Base-by-base conservation (phyloP, 2,888 invertebrate genomes). In the Agriopis aurantiaria region DNA sequence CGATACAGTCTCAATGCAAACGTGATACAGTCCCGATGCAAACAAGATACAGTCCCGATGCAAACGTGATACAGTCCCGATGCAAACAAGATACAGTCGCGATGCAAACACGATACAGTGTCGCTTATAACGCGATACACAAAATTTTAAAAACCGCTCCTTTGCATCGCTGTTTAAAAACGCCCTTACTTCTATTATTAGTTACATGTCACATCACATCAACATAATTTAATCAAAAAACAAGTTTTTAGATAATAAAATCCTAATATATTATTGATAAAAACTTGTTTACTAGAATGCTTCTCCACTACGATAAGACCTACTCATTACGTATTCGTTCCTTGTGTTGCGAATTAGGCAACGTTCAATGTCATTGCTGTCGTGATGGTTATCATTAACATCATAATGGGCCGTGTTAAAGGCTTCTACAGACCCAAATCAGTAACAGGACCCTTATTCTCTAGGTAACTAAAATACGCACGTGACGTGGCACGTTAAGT, bases 351-450 rank as follows among this genome's bases (percentile, higher is more conserved):
- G 59, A 70, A 80, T 86, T 83, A 76, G 74, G 86, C 81, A 85
- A 83, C 65, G 64, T 23, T 83, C 87, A 88, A 87, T 87, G 87
- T 84, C 87, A 87, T 80, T 82, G 81, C 73, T 77, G 70, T 17
- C 48, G n/a, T 56, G 41, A 59, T 49, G 14, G 17, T n/a, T 43
- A 58, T 58, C 46, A 23, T 41, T 62, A 51, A 48, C 48, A n/a
- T 56, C 45, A 9, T 57, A 62, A 65, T 61, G 61, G 46, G 23
- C 33, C 46, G 61, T 33, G 57, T 52, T 46, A 23, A n/a, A 58
- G 14, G 9, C 41, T 52, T 52, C 2, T 2, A 10, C 3, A 23
- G 9, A 52, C 52, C 23, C 5, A 12, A 12, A n/a, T 1, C 12
- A 49, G 3, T 49, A 7, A 14, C n/a, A 1, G 17, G 17, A 23